Percentiles rank a stretch among this genome's conserved stretches.
Conservation (phyloP, 2,888 invertebrate species). For the Rhagophthalmus giganteus region DNA sequence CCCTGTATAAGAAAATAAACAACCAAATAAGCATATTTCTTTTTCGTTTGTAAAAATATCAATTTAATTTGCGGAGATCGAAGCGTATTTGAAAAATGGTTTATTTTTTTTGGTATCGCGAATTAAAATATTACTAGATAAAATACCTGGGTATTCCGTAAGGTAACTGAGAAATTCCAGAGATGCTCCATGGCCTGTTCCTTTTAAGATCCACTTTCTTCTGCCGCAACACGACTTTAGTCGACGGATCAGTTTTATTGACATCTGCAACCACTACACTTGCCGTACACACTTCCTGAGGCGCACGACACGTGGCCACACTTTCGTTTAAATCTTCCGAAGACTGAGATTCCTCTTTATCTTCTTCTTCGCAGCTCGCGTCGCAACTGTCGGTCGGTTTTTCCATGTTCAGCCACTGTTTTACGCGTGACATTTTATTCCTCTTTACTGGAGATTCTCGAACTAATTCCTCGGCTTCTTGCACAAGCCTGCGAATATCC, state of each 20-base stretch:
- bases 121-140: conserved; percentile 2
- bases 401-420: conserved; percentile 70
- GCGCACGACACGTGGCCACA: conserved; percentile 65
- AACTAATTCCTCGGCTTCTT: conserved; percentile 80
- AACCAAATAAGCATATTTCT: not conserved
- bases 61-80: not conserved
- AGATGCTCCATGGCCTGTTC: conserved; percentile 84
- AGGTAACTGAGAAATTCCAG: conserved; percentile 77
- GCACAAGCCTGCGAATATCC: conserved; percentile 74
- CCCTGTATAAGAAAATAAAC: not conserved
- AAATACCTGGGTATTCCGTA: conserved; percentile 47
- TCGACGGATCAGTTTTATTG: conserved; percentile 29
- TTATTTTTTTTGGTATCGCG: not conserved
- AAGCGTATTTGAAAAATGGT: too few species aligned
- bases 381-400: conserved; percentile 78
- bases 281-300: conserved; percentile 34
- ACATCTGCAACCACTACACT: conserved; percentile 8
- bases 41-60: not conserved
- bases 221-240: conserved; percentile 66
- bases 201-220: conserved; percentile 61
- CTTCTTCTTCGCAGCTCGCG: conserved; percentile 87
- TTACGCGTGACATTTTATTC: conserved; percentile 68
- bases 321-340: conserved; percentile 80
- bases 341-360: conserved; percentile 72
- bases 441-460: conserved; percentile 54